Evolutionary conservation across 2,888 invertebrate genomes (phyloP), one percentile per base, ranked within the genome.

Genomic region (Ametastegia equiseti): DNA sequence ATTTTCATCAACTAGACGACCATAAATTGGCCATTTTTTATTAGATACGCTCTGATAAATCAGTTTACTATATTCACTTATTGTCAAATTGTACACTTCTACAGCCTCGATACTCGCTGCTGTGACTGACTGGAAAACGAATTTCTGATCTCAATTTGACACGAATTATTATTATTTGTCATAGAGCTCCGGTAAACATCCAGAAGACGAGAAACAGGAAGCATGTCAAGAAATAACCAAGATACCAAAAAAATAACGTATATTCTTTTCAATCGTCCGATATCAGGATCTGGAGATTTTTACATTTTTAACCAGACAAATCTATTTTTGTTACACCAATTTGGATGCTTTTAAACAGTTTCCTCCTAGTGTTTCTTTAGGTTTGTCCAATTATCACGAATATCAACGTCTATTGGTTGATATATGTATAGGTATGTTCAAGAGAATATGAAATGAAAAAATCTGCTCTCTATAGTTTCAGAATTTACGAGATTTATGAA

Each of bases 11-110:
- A 23, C n/a, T 36, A 42, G n/a, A 42, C 42, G 9, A 36, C 15
- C 23, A 27, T 45, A 47, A 71, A 45, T 27, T 23, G 45, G 27
- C 23, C 33, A 7, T 27, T 19, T 45, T 71, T 69, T 45, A 3
- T 71, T 45, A 27, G 50, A 54, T 75, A 36, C 54, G 75, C 54
- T 75, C 75, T 75, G 75, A 75, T 75, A 54, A 75, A 75, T 47
- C 23, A 7, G 47, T 71, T n/a, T 27, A 71, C 65, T 30, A 30
- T 11, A 27, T 57, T 30, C 6, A 60, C 30, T 60, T 30, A 60
- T 60, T 30, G 60, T 60, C 60, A 60, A 60, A 30, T 60, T 60
- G 60, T 47, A 13, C 23, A 23, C 23, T 60, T 30, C 13, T 60
- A 30, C 2, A 60, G 60, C 30, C 27, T 2, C 27, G 30, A 13